Evolutionary conservation across 2,797 vertebrate species (phyloP), one percentile per base, ranked within the genome.

Genomic region (Peromyscus melanophrys): DNA sequence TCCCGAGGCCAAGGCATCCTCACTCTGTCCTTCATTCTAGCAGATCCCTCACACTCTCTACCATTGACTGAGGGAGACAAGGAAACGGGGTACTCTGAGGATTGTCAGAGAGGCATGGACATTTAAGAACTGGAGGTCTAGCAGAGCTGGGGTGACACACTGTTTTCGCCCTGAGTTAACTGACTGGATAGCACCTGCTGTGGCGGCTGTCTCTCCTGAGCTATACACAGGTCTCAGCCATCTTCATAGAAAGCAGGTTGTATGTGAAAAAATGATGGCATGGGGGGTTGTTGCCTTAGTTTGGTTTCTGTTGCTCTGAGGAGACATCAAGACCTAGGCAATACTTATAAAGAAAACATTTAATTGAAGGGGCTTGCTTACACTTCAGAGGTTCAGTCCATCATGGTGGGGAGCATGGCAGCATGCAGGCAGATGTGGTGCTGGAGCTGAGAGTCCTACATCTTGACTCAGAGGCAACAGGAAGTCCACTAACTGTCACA

Each of bases 181-280:
- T 11, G 11, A 17, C 23, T n/a, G 34, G 25, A 34, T 19, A 43
- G 27, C 34, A 13, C 83, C 49, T 76, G n/a, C 34, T 61, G 34
- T 67, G 78, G 21, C 77, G 46, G 14, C 46, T 61, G 57, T 77
- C 65, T 13, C 21, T 57, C 31, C 86, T 67, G 43, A 94, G 61
- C 80, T 94, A 43, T 76, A 89, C 21, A 40, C 55, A 63, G 34
- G 12, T 88, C 91, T 93, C 63, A 67, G 80, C 55, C 61, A 29
- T 21, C 59, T 65, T 78, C 55, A 83, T 57, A 95, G 61, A 82
- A 94, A 87, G 67, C 14, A 89, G 31, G 40, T 16, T 71, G 27
- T 78, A 13, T 52, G 57, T 76, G 40, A n/a, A 87, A 71, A 31
- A 46, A 52, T 77, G 69, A 61, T 46, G 16, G 57, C 7, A n/a